Evolutionary conservation across 30 jellyfish, hydroid and myxozoan species (phyloP), one percentile per base, ranked within the genome.

Genomic region (Aurelia sp.): DNA sequence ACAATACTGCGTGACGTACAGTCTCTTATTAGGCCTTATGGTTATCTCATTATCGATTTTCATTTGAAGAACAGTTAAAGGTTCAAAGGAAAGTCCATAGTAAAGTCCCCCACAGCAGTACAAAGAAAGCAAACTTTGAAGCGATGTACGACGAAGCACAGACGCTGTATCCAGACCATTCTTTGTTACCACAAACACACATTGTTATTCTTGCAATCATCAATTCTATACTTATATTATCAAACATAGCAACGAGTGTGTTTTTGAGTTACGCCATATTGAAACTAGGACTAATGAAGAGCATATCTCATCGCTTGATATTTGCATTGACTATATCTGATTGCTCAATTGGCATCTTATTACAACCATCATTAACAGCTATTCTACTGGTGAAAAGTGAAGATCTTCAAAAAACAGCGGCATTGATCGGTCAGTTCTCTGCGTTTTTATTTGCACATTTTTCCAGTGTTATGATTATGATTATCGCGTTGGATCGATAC

Each of bases 401-500:
- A 10, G 60, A 38, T 22, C 60, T 24, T 31, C 48, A 27, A 58
- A 33, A 53, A 3, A 55, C 52, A 11, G 81, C 81, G 12, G 81
- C 62, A 0, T 3, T 59, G 0, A 4, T 40, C 9, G 65, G 40
- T 12, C 67, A 76, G 76, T 17, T 59, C 20, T 35, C 33, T 60
- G 76, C 87, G 11, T 57, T 57, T 50, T n/a, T 27, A 3, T 59
- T 60, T 44, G 73, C 61, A 27, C 86, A 75, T 17, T 51, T 57
- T 53, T 75, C 86, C 1, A 27, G 73, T 53, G 74, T 24, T 16
- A 75, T 75, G 86, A 75, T 57, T 57, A 51, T 57, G 22, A 57
- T 75, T 11, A 75, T 75, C 13, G 73, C 86, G 0, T 12, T 57
- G 57, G 86, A 75, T 75, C 86, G 86, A 9, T 75, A 12, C 31